These are phyloP conservation scores for Antennarius maculatus DNA, from an alignment of 2,797 vertebrate species.

Conservation along the genomic window DNA sequence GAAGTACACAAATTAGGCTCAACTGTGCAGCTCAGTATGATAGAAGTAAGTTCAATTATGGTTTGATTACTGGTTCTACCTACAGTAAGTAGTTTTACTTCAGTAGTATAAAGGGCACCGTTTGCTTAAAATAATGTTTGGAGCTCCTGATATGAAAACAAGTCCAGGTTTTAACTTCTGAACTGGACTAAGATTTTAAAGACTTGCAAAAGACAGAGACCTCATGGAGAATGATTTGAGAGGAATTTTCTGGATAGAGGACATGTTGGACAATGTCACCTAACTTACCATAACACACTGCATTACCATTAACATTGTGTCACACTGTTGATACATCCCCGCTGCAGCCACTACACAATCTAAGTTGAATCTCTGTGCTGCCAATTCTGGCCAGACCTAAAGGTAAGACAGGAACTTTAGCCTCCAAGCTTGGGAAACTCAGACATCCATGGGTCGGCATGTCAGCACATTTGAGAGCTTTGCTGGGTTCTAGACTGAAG, in stretches of 20 bases:
- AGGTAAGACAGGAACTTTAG: constrained; percentile 27
- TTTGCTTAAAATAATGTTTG: neutral
- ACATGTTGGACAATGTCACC: neutral
- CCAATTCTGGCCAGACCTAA: constrained; percentile 6
- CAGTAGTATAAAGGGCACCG: neutral
- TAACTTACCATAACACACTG: neutral
- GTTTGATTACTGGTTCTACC: constrained; percentile 6
- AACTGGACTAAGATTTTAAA: neutral
- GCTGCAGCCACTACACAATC: too few species aligned
- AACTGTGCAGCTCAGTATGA: neutral
- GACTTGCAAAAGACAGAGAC: neutral
- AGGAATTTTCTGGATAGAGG: neutral
- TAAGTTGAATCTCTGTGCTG: too few species aligned
- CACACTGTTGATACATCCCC: neutral
- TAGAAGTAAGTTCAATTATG: too few species aligned
- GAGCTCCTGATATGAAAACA: neutral
- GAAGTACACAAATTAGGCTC: neutral
- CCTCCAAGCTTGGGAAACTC: constrained; percentile 24
- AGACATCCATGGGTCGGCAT: constrained; percentile 27
- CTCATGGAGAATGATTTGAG: neutral
- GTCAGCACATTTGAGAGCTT: constrained; percentile 44
- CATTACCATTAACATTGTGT: neutral
- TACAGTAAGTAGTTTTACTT: neutral
- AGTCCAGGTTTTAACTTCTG: neutral
- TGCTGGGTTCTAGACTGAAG: constrained; percentile 47